Percentiles rank a stretch among this genome's conserved stretches.
Conservation (phyloP, 2,888 invertebrate genomes). For the Eucera pruinosa region DNA sequence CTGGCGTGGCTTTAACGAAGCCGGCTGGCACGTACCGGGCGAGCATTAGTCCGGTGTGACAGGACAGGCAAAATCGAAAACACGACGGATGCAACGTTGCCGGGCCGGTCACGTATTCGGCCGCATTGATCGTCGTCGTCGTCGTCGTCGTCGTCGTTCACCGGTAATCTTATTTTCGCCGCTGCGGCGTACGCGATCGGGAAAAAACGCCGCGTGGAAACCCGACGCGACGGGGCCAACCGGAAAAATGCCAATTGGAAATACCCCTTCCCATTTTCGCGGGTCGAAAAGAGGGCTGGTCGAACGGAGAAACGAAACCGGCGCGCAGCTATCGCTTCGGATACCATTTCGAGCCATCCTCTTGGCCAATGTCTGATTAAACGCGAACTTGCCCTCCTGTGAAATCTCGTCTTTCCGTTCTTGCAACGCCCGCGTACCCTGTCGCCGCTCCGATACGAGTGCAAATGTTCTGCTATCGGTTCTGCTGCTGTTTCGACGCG, state of each 20-base stretch:
- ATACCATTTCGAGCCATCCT: not conserved
- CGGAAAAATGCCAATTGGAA: constrained; percentile 47
- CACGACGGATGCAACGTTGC: constrained; percentile 6
- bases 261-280: too few relatives aligned
- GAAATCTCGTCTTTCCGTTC: constrained; percentile 44
- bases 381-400: constrained; percentile 53
- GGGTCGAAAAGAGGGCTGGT: too few relatives aligned
- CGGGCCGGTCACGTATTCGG: constrained; percentile 46
- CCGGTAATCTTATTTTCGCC: constrained; percentile 50
- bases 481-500: too few relatives aligned
- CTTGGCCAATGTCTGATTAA: constrained; percentile 42
- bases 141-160: too few relatives aligned
- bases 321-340: too few relatives aligned
- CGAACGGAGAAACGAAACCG: not conserved
- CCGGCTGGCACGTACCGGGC: constrained; percentile 15
- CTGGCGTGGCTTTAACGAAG: constrained; percentile 14
- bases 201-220: constrained; percentile 3
- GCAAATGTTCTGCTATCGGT: not conserved
- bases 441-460: constrained; percentile 16
- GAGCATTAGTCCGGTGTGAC: not conserved
- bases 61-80: constrained; percentile 45
- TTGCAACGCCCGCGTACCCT: too few relatives aligned
- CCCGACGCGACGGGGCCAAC: not conserved
- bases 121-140: constrained; percentile 55
- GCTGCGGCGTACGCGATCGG: constrained; percentile 11